A percentile compares a stretch with the other conserved stretches of the same genome.
These are phyloP conservation scores for Eulemur rufifrons DNA, from an alignment of 2,113 vertebrate genomes.

Conservation along the genomic window DNA sequence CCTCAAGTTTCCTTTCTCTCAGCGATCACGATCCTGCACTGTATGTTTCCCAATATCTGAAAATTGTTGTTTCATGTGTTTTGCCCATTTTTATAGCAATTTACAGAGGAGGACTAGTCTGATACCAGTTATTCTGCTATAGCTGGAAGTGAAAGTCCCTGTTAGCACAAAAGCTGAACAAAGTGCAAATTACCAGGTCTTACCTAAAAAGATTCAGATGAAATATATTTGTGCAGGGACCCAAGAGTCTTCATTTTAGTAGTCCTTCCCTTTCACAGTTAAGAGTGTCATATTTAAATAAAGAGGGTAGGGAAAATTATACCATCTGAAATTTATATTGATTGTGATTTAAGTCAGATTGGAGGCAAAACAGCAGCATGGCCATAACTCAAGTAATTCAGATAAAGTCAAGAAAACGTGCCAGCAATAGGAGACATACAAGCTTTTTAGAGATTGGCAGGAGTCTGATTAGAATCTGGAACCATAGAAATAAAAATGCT, in stretches of 20 bases:
- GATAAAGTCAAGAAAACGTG: slow-evolving; percentile 28
- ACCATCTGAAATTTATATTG: slow-evolving; percentile 33
- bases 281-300: not conserved
- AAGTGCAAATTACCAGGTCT: not conserved
- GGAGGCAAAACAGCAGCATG: slow-evolving; percentile 38
- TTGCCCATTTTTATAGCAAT: not conserved
- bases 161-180: not conserved
- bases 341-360: slow-evolving; percentile 45
- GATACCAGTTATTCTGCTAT: not conserved
- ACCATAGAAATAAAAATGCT: slow-evolving; percentile 46
- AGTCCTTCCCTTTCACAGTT: not conserved
- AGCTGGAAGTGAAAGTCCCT: not conserved
- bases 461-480: slow-evolving; percentile 62
- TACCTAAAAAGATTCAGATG: not conserved
- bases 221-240: not conserved
- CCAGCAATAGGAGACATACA: not conserved
- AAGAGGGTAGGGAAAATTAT: not conserved
- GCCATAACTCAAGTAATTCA: slow-evolving; percentile 34
- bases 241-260: not conserved
- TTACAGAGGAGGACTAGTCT: not conserved
- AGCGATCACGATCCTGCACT: not conserved
- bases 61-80: not conserved
- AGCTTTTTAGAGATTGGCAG: slow-evolving; percentile 39
- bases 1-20: not conserved
- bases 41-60: not conserved